A percentile compares a stretch with the other conserved stretches of the same genome.
These are phyloP conservation scores for Scomberomorus guttatus DNA, from an alignment of 2,797 vertebrate species.

Conservation along the genomic window DNA sequence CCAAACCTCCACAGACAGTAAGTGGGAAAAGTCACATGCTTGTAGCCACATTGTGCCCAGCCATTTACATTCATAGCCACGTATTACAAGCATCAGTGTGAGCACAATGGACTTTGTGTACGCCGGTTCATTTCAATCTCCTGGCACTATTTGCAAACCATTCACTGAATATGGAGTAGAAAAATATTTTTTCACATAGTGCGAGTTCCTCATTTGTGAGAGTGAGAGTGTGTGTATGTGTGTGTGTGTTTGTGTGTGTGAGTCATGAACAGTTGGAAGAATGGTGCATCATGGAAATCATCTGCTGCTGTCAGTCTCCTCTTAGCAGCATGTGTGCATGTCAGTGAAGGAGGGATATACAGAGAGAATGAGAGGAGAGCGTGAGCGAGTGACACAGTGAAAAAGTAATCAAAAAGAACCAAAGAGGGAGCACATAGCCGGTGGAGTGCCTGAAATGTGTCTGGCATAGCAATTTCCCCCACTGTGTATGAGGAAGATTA, in stretches of 20 bases:
- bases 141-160: slow-evolving; percentile 49
- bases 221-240: not conserved
- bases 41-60: slow-evolving; percentile 23
- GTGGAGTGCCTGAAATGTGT: slow-evolving; percentile 73
- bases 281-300: slow-evolving; percentile 83
- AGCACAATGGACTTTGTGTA: slow-evolving; percentile 57
- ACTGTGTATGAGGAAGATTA: slow-evolving; percentile 71
- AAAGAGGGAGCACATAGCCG: slow-evolving; percentile 66
- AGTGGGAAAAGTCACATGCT: slow-evolving; percentile 22
- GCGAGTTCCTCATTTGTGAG: slow-evolving; percentile 49
- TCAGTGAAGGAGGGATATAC: slow-evolving; percentile 53
- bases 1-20: slow-evolving; percentile 19
- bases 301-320: slow-evolving; percentile 86
- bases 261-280: slow-evolving; percentile 70
- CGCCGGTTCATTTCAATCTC: slow-evolving; percentile 65
- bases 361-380: slow-evolving; percentile 44
- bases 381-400: slow-evolving; percentile 67
- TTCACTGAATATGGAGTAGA: slow-evolving; percentile 46
- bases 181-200: slow-evolving; percentile 31
- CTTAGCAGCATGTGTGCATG: slow-evolving; percentile 73
- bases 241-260: slow-evolving; percentile 21
- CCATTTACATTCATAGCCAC: slow-evolving; percentile 57
- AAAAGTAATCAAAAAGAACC: slow-evolving; percentile 77
- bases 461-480: slow-evolving; percentile 76
- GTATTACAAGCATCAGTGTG: slow-evolving; percentile 44